Base-by-base conservation (phyloP, 2,113 vertebrate genomes). In the Perca flavescens region DNA sequence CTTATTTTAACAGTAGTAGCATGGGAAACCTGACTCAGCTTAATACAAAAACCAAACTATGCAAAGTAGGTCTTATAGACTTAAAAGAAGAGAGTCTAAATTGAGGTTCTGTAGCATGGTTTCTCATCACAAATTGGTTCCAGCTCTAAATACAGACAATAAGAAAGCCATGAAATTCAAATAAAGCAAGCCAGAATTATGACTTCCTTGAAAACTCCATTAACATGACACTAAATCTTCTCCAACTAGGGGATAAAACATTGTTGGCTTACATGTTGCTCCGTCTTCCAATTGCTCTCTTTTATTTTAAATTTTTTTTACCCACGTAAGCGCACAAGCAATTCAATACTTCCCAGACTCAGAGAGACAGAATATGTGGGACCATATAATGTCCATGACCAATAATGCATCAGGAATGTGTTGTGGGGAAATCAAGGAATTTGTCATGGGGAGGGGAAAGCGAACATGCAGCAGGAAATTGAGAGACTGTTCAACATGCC, bases 351-450 rank as follows among this genome's bases (percentile, higher is more conserved):
- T 83, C 79, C 86, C 86, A 84, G 67, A 84, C 75, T 85, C 52
- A 0, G 34, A 83, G 72, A 67, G 69, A 76, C 74, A 64, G 70
- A 88, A 88, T 79, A 84, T 84, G 86, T 62, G 72, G 78, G 82
- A 84, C 80, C 87, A 82, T 82, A 85, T 91, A 92, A 93, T 80
- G 80, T 36, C 88, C 89, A 77, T 92, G 93, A 93, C 92, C 91
- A 90, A 92, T 94, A 92, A 94, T 87, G 82, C 81, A 87, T 90
- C 81, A 91, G 82, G 89, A 92, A 93, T 93, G 90, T 92, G 89
- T 93, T 91, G 88, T 81, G 91, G 89, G 90, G 86, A 91, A 92
- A 94, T 94, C 84, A 54, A 92, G 90, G 91, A 87, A 94, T 93
- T 94, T 93, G 92, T 92, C 90, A 93, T 83, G 89, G 92, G 88